phyloP scores from a whole-genome alignment of 2,113 vertebrate species.

The Callospermophilus lateralis region DNA sequence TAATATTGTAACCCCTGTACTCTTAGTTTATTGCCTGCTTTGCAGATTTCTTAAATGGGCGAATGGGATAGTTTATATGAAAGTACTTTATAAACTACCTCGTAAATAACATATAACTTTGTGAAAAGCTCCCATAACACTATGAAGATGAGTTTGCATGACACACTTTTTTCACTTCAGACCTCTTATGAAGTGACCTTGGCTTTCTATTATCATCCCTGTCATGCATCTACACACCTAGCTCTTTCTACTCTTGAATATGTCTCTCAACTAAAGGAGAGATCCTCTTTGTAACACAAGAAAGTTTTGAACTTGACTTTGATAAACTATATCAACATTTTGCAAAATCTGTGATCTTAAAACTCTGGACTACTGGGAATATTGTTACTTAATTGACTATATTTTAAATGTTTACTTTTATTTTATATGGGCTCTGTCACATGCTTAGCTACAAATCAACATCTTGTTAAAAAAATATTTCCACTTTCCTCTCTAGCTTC shows the following conservation, averaged over 20 bases:
- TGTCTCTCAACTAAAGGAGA: background rate
- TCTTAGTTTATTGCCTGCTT: background rate
- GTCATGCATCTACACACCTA: background rate
- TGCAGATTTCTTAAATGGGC: background rate
- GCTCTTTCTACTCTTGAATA: background rate
- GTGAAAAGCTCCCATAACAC: background rate
- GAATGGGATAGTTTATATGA: background rate
- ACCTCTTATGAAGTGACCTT: background rate
- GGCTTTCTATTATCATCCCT: background rate
- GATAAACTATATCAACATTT: slow-evolving; percentile 61
- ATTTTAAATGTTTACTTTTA: slow-evolving; percentile 60
- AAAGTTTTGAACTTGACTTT: slow-evolving; percentile 57
- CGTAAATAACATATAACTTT: background rate
- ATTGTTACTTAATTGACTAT: background rate
- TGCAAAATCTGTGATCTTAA: slow-evolving; percentile 67
- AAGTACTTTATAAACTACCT: background rate
- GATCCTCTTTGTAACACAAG: background rate
- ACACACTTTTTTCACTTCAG: background rate
- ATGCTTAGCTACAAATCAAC: background rate
- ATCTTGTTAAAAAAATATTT: background rate
- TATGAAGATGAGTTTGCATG: slow-evolving; percentile 39
- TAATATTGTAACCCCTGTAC: background rate
- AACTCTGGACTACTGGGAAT: slow-evolving; percentile 39
- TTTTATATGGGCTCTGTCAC: background rate
- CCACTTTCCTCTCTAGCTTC: no score